These are phyloP conservation scores for Cygnus atratus DNA, from an alignment of 2,113 vertebrate species.

Conservation along the genomic window DNA sequence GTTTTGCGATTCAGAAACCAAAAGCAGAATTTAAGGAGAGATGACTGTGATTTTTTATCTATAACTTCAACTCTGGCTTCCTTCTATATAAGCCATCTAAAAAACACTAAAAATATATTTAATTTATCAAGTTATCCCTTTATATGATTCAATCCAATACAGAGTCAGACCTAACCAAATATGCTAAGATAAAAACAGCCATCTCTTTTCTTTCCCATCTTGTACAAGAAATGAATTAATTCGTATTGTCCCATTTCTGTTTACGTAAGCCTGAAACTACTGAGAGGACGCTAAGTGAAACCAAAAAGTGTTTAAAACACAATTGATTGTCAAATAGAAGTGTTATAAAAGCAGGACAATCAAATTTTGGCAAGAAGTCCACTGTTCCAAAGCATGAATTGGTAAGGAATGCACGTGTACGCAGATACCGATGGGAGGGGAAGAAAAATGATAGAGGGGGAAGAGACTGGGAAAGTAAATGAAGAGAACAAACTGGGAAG, in stretches of 20 bases:
- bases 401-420: not conserved
- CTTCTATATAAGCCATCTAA: not conserved
- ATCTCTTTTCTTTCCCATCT: not conserved
- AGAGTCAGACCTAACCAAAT: not conserved
- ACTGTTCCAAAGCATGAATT: not conserved
- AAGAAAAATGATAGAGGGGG: not conserved
- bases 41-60: not conserved
- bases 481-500: not conserved
- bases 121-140: not conserved
- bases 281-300: not conserved
- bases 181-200: not conserved
- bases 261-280: not conserved
- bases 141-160: not conserved
- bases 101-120: not conserved
- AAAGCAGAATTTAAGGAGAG: conserved; percentile 5
- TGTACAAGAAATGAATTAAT: not conserved
- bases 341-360: not conserved
- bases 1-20: not conserved
- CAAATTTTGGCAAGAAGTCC: not conserved
- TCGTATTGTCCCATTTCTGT: not conserved
- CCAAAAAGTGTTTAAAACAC: not conserved
- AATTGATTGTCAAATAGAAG: not conserved
- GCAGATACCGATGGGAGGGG: not conserved
- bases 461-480: not conserved
- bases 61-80: not conserved